These are phyloP conservation scores for Trachops cirrhosus DNA, from an alignment of 2,797 vertebrate genomes.

Conservation along the genomic window DNA sequence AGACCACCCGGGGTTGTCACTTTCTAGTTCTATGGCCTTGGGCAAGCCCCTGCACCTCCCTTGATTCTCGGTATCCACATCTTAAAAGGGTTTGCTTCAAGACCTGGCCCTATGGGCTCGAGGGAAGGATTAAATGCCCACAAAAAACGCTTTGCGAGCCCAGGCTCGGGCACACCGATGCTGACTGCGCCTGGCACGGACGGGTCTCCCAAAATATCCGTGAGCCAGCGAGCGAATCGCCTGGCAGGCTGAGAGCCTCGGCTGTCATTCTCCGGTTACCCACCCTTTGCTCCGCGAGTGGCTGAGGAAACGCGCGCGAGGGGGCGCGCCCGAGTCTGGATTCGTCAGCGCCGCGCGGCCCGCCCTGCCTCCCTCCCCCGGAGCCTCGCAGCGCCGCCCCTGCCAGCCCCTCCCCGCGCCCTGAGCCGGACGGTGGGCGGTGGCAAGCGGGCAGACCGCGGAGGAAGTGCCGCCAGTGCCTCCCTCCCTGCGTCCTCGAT, in stretches of 20 bases:
- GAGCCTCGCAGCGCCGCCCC: constrained; percentile 44
- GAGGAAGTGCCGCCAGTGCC: constrained; percentile 60
- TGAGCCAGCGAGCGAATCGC: not conserved
- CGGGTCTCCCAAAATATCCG: not conserved
- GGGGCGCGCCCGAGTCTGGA: constrained; percentile 64
- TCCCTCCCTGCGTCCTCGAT: constrained; percentile 84
- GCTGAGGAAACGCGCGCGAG: constrained; percentile 53
- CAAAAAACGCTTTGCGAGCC: not conserved
- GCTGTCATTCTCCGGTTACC: not conserved
- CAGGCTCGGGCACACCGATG: not conserved
- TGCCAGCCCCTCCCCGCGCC: constrained; percentile 50
- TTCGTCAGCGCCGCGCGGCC: not conserved
- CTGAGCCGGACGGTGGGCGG: constrained; percentile 72
- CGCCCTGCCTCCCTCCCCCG: not conserved
- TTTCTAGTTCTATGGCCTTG: not conserved
- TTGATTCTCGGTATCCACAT: not conserved
- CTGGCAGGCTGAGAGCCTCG: not conserved
- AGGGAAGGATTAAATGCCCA: not conserved
- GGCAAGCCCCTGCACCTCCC: not conserved
- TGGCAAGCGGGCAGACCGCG: constrained; percentile 52
- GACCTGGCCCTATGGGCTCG: not conserved
- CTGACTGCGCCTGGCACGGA: not conserved
- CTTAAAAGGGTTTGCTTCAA: not conserved
- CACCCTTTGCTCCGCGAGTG: not conserved
- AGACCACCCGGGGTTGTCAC: not conserved